These are phyloP conservation scores for Ceuthmochares aereus DNA, from an alignment of 2,113 vertebrate species.

Conservation along the genomic window DNA sequence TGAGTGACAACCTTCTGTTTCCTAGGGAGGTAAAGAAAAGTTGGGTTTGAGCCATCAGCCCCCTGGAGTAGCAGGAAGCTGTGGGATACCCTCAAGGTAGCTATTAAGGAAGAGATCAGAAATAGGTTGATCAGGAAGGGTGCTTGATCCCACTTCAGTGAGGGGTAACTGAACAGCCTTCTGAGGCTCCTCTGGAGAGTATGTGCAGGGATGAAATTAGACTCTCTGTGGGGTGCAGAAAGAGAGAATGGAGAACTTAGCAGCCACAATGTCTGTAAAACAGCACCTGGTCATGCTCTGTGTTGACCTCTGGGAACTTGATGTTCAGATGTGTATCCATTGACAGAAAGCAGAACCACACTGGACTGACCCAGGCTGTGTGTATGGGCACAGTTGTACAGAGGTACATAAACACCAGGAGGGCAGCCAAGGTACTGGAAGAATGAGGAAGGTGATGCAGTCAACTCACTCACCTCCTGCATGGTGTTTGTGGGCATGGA, in stretches of 20 bases:
- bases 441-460: background rate
- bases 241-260: background rate
- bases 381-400: accelerated
- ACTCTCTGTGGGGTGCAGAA: background rate
- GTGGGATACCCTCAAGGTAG: background rate
- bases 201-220: background rate
- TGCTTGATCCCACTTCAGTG: background rate
- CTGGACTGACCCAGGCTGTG: accelerated
- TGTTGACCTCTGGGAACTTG: background rate
- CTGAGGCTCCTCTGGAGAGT: background rate
- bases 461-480: background rate
- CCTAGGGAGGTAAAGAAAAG: accelerated
- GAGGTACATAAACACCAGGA: background rate
- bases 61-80: background rate
- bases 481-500: accelerated
- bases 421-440: background rate
- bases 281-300: background rate
- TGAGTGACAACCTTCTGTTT: background rate
- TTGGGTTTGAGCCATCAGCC: background rate
- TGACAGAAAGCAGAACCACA: background rate
- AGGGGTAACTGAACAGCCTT: background rate
- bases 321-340: accelerated
- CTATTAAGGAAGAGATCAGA: background rate
- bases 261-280: background rate
- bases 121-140: background rate